These are phyloP conservation scores for Protaetia brevitarsis DNA, from an alignment of 1,140 invertebrate species.

Conservation along the genomic window DNA sequence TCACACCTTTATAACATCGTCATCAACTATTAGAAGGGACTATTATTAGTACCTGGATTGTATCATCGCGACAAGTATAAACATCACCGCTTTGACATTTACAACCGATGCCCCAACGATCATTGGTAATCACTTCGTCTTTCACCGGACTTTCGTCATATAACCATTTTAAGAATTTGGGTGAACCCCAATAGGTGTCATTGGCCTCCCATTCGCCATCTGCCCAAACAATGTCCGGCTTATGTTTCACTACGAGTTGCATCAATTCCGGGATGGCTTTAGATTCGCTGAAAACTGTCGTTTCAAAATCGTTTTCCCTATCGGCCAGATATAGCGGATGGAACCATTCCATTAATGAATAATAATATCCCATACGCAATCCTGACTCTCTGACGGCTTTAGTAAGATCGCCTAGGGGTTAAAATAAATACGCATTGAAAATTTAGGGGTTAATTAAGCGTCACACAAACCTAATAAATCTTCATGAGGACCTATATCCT, in stretches of 20 bases:
- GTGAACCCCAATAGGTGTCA: slow-evolving; percentile 76
- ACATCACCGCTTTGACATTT: slow-evolving; percentile 84
- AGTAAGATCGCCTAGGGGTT: slow-evolving; percentile 69
- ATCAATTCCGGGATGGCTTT: slow-evolving; percentile 72
- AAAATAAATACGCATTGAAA: not conserved
- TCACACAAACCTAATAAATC: slow-evolving; percentile 65
- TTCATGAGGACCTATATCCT: slow-evolving; percentile 76
- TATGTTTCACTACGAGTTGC: slow-evolving; percentile 71
- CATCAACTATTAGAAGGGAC: not conserved
- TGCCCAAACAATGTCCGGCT: slow-evolving; percentile 89
- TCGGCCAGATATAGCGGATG: slow-evolving; percentile 79
- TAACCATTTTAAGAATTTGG: slow-evolving; percentile 81
- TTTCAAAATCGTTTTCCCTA: slow-evolving; percentile 63
- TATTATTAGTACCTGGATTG: slow-evolving; percentile 68
- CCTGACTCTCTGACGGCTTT: slow-evolving; percentile 60
- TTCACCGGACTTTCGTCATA: slow-evolving; percentile 94
- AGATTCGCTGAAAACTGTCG: slow-evolving; percentile 60
- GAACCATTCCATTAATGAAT: slow-evolving; percentile 88
- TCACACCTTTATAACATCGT: not conserved
- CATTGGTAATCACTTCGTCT: slow-evolving; percentile 83
- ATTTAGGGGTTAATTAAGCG: not conserved
- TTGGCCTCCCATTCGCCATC: slow-evolving; percentile 84
- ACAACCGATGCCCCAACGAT: slow-evolving; percentile 77
- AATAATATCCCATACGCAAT: slow-evolving; percentile 80
- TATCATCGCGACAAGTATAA: slow-evolving; percentile 79